Conservation (phyloP, 1,140 invertebrate species). For the Pteromalus puparum region DNA sequence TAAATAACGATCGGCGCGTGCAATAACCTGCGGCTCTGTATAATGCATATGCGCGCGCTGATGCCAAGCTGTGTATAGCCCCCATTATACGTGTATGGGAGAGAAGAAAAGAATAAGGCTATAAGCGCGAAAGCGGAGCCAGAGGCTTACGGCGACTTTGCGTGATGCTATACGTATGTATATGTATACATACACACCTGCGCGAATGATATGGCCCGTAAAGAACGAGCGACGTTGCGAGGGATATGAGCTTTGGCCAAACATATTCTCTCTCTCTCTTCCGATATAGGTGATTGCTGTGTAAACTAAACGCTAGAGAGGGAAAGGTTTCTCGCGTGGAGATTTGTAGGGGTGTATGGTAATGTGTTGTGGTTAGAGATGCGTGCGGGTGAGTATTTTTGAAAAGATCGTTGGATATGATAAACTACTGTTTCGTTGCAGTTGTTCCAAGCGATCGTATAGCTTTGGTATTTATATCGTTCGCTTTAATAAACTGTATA, state of each 20-base stretch:
- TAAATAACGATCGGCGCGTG: conserved; percentile 49
- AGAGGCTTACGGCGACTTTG: conserved; percentile 36
- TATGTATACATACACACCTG: background rate
- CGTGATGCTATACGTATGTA: conserved; percentile 29
- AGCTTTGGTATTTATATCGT: too few relatives aligned
- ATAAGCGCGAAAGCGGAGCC: background rate
- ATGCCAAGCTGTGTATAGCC: conserved; percentile 14
- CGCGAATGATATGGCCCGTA: conserved; percentile 7
- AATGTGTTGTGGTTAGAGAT: too few relatives aligned
- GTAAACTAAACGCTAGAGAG: background rate
- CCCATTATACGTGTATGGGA: background rate
- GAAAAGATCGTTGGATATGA: too few relatives aligned
- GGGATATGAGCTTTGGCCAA: background rate
- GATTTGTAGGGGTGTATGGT: too few relatives aligned
- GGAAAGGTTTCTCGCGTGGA: too few relatives aligned
- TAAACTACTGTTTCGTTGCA: too few relatives aligned
- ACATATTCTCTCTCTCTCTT: background rate
- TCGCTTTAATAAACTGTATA: too few relatives aligned
- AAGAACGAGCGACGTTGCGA: background rate
- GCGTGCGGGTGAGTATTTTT: too few relatives aligned
- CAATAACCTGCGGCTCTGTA: conserved; percentile 27
- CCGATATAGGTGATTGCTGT: background rate
- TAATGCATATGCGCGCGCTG: conserved; percentile 33
- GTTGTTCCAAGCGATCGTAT: too few relatives aligned
- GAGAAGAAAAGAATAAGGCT: background rate